Evolutionary conservation across 2,888 invertebrate species (phyloP).

Genomic region (Atethmia centrago): DNA sequence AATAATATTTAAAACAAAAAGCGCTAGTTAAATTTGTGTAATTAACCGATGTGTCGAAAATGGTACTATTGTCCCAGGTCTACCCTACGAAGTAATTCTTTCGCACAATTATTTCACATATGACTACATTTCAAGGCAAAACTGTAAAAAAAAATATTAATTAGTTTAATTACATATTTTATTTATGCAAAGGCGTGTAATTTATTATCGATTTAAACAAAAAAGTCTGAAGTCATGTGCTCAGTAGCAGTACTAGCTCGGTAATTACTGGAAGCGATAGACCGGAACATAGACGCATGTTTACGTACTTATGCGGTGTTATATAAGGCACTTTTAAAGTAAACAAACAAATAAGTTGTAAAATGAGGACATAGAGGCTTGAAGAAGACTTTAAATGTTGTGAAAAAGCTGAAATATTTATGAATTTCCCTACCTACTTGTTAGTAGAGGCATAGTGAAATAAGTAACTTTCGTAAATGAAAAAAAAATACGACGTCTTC

Average conservation of each 20-base stretch:
- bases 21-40: no score
- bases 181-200: conserved; percentile 49
- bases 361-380: not conserved
- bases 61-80: no score
- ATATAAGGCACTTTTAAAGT: conserved; percentile 19
- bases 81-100: conserved; percentile 33
- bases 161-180: conserved; percentile 59
- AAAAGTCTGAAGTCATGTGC: conserved; percentile 34
- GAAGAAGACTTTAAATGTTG: not conserved
- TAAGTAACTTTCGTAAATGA: not conserved
- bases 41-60: no score
- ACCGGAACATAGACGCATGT: conserved; percentile 50
- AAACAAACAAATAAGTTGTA: conserved; percentile 47
- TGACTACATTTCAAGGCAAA: conserved; percentile 12
- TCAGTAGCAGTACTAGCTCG: not conserved
- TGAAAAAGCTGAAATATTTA: no score
- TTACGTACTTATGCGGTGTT: conserved; percentile 33
- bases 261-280: conserved; percentile 56
- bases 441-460: not conserved
- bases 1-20: no score
- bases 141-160: conserved; percentile 36
- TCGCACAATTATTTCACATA: conserved; percentile 41
- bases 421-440: not conserved
- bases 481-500: no score
- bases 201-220: conserved; percentile 51